Evolutionary conservation across 2,797 vertebrate genomes (phyloP).

Genomic region (Iguana delicatissima): DNA sequence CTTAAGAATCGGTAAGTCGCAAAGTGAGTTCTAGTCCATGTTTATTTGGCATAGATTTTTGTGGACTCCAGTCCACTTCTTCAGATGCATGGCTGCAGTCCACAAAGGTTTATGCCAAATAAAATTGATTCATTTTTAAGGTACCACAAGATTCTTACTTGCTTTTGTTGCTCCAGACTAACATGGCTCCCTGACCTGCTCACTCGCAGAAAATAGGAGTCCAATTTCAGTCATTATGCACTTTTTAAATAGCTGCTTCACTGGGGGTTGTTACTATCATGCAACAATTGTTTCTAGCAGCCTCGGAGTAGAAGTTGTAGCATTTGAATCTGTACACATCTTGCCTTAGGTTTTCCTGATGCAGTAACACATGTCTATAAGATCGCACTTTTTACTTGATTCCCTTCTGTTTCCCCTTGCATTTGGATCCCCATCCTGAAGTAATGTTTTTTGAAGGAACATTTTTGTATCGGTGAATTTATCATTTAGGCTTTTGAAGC

Average conservation of each 20-base stretch:
- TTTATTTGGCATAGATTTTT: too few relatives aligned
- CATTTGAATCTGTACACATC: background rate
- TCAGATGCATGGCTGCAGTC: too few relatives aligned
- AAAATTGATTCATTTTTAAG: background rate
- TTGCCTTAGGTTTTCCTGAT: background rate
- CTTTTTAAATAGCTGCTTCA: background rate
- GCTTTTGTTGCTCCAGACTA: background rate
- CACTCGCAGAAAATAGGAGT: background rate
- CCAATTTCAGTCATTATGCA: background rate
- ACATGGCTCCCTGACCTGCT: background rate
- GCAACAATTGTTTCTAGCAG: background rate
- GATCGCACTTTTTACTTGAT: conserved; percentile 1
- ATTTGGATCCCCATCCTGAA: background rate
- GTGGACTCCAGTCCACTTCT: too few relatives aligned
- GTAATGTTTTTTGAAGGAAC: background rate
- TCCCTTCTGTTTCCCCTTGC: background rate
- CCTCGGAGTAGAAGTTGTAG: background rate
- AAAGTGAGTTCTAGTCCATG: too few relatives aligned
- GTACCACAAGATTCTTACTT: background rate
- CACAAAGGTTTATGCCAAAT: too few relatives aligned
- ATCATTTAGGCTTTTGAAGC: background rate
- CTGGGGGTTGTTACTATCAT: background rate
- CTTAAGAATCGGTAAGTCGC: too few relatives aligned
- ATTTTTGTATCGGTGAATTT: background rate
- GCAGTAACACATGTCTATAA: background rate